Conservation (phyloP, 1,140 invertebrate genomes). For the Pogonognathellus flavescens region DNA sequence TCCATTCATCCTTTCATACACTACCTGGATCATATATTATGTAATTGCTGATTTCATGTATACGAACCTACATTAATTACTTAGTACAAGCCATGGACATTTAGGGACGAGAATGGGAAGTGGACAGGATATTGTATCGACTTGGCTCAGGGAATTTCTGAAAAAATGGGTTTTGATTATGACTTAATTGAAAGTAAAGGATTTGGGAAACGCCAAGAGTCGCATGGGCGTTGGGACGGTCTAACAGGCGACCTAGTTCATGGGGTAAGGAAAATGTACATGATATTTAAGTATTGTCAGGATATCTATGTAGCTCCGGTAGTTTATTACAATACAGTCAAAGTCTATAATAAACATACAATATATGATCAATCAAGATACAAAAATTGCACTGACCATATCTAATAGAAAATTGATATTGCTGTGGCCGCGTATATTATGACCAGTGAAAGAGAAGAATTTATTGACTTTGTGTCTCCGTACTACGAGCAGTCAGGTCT, state of each 20-base stretch:
- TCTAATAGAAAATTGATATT: constrained; percentile 85
- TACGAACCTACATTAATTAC: background rate
- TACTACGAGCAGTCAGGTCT: constrained; percentile 92
- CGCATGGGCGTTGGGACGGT: constrained; percentile 88
- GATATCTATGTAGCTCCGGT: too few relatives aligned
- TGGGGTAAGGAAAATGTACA: constrained; percentile 74
- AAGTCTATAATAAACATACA: too few relatives aligned
- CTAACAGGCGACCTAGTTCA: constrained; percentile 89
- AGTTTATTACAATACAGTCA: too few relatives aligned
- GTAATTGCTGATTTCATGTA: background rate
- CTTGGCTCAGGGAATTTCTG: constrained; percentile 81
- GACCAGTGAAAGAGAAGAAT: constrained; percentile 93
- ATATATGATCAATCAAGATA: too few relatives aligned
- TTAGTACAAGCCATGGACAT: constrained; percentile 66
- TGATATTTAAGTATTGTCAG: too few relatives aligned
- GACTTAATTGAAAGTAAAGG: constrained; percentile 80
- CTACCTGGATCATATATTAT: background rate
- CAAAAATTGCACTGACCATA: too few relatives aligned
- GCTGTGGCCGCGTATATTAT: constrained; percentile 88
- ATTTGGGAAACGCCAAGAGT: constrained; percentile 81
- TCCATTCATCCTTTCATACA: background rate
- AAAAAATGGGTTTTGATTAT: constrained; percentile 89
- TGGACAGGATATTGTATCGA: constrained; percentile 91
- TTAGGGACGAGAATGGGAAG: constrained; percentile 71
- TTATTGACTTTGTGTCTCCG: constrained; percentile 88